phyloP scores from a whole-genome alignment of 2,113 vertebrate genomes.

The Ophthalmolycus amberensis region DNA sequence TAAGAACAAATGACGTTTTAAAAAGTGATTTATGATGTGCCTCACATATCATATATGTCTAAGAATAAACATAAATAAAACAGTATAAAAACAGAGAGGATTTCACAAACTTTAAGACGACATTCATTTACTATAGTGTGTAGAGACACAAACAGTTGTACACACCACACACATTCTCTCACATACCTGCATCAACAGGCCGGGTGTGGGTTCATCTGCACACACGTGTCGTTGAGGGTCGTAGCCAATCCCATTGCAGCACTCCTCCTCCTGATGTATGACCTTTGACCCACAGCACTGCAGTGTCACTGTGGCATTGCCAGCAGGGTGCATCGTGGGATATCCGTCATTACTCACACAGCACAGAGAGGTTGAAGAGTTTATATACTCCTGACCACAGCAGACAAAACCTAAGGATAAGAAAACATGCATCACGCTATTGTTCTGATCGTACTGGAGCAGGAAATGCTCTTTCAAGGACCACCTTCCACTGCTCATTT shows the following conservation, averaged over 20 bases:
- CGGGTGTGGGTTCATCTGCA: constrained; percentile 88
- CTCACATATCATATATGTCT: neutral
- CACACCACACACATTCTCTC: neutral
- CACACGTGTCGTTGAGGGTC: constrained; percentile 91
- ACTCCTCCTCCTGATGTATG: constrained; percentile 87
- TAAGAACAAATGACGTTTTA: too few species aligned
- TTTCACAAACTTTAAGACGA: neutral
- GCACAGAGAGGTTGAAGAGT: constrained; percentile 89
- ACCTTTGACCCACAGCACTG: constrained; percentile 93
- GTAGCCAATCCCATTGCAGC: constrained; percentile 92
- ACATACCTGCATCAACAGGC: constrained; percentile 80
- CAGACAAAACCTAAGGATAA: constrained; percentile 87
- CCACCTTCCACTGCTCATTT: neutral
- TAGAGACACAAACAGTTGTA: neutral
- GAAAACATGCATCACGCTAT: neutral
- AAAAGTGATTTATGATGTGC: neutral
- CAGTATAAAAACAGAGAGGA: neutral
- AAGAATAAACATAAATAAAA: neutral
- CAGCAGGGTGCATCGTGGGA: constrained; percentile 86
- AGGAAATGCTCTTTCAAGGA: neutral
- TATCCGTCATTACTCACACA: constrained; percentile 86
- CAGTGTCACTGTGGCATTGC: constrained; percentile 84
- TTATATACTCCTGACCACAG: constrained; percentile 91
- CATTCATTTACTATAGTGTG: neutral
- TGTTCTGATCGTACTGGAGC: neutral